These are phyloP conservation scores for Troilus luridus DNA, from an alignment of 2,888 invertebrate species.

Conservation along the genomic window DNA sequence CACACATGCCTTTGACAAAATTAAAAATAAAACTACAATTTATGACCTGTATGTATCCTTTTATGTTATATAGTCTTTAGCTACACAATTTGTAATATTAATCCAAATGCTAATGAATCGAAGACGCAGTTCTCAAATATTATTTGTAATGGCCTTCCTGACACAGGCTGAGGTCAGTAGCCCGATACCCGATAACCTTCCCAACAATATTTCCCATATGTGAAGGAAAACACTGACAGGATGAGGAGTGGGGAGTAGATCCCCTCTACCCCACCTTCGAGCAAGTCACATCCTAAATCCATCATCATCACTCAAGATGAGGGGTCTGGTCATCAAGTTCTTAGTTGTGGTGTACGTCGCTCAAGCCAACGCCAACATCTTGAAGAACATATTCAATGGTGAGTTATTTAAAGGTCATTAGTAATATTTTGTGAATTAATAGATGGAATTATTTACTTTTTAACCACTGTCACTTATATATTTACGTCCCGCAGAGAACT, in stretches of 20 bases:
- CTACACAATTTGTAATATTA: too few species aligned
- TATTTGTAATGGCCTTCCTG: neutral
- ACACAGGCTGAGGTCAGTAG: neutral
- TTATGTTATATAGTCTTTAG: too few species aligned
- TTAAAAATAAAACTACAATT: too few species aligned
- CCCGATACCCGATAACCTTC: neutral
- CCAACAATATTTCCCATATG: neutral
- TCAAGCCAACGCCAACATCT: neutral
- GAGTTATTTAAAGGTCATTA: neutral
- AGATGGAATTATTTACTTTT: too few species aligned
- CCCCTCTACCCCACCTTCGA: neutral
- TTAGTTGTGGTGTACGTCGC: neutral
- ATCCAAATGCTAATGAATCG: neutral
- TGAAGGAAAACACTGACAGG: neutral
- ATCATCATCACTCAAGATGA: neutral
- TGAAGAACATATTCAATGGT: neutral
- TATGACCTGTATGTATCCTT: too few species aligned
- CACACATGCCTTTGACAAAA: too few species aligned
- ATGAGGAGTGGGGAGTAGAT: neutral
- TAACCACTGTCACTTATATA: too few species aligned
- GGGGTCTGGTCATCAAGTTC: neutral
- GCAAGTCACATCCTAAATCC: neutral
- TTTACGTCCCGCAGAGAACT: too few species aligned
- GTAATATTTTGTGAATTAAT: too few species aligned
- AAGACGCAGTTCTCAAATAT: neutral